Percentiles rank a stretch among this genome's conserved stretches.
Conservation (phyloP, 2,113 vertebrate genomes). For the Misgurnus anguillicaudatus region DNA sequence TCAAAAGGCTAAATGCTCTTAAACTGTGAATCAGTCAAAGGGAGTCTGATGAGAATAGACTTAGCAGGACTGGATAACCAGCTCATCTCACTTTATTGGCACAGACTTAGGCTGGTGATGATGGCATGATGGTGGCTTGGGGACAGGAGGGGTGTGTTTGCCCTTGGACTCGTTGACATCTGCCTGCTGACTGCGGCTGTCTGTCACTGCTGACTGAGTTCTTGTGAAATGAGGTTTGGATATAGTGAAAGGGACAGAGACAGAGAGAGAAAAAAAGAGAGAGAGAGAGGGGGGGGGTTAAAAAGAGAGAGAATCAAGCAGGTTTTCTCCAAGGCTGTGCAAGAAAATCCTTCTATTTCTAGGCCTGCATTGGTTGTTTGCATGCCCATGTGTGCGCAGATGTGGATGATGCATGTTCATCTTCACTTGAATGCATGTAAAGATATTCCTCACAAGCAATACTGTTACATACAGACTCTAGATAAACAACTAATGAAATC, state of each 20-base stretch:
- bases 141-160: background rate
- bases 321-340: background rate
- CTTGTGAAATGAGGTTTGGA: background rate
- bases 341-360: slow-evolving; percentile 1
- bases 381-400: slow-evolving; percentile 9
- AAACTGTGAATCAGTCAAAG: slow-evolving; percentile 12
- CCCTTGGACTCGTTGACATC: slow-evolving; percentile 37
- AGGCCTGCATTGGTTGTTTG: background rate
- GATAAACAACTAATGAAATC: slow-evolving; percentile 78
- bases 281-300: too few relatives aligned
- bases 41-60: slow-evolving; percentile 20
- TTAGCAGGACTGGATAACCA: slow-evolving; percentile 1
- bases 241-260: slow-evolving; percentile 14
- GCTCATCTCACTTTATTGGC: slow-evolving; percentile 2
- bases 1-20: background rate
- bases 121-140: background rate
- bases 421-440: slow-evolving; percentile 6
- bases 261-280: slow-evolving; percentile 23
- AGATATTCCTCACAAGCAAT: slow-evolving; percentile 49
- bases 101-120: background rate
- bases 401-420: background rate
- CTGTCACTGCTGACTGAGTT: slow-evolving; percentile 39
- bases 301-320: slow-evolving; percentile 58
- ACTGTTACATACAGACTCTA: slow-evolving; percentile 41
- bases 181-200: slow-evolving; percentile 37